Percentiles rank a stretch among this genome's conserved stretches.
Evolutionary conservation across 1,140 invertebrate genomes (phyloP).

Genomic region (Zophobas atratus): DNA sequence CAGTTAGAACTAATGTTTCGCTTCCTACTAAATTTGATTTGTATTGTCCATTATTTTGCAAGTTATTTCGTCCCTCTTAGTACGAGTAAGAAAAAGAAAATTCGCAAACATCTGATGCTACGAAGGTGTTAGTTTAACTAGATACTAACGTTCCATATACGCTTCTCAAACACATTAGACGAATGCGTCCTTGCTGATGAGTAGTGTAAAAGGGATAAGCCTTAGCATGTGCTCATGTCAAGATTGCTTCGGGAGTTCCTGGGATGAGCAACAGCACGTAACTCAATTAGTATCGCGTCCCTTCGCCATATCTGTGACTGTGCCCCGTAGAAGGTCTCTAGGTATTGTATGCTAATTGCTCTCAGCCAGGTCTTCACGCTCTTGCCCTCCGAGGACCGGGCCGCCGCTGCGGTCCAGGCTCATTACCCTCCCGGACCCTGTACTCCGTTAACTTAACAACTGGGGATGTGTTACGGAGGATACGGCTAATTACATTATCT

Average conservation of each 20-base stretch:
- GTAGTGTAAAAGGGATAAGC: not conserved
- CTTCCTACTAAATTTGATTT: no score
- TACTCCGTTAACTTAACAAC: slow-evolving; percentile 53
- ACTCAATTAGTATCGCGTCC: slow-evolving; percentile 33
- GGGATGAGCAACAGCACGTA: slow-evolving; percentile 20
- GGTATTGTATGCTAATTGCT: slow-evolving; percentile 53
- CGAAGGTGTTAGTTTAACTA: no score
- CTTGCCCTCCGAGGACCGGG: slow-evolving; percentile 13
- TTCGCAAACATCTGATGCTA: no score
- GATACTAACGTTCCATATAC: no score
- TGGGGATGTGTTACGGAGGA: slow-evolving; percentile 52
- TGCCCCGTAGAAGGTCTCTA: slow-evolving; percentile 24
- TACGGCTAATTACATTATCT: slow-evolving; percentile 53
- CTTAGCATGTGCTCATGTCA: not conserved
- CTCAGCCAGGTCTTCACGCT: slow-evolving; percentile 41
- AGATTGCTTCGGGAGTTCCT: slow-evolving; percentile 2
- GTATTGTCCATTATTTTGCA: no score
- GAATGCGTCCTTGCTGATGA: no score
- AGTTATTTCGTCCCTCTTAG: no score
- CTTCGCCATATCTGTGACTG: slow-evolving; percentile 27
- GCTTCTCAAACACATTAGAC: no score
- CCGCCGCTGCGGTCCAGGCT: slow-evolving; percentile 49
- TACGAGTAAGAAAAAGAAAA: no score
- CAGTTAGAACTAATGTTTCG: no score
- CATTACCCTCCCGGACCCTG: slow-evolving; percentile 49